Percentiles rank a stretch among this genome's conserved stretches.
These are phyloP conservation scores for Chitala chitala DNA, from an alignment of 2,113 vertebrate genomes.

Conservation along the genomic window DNA sequence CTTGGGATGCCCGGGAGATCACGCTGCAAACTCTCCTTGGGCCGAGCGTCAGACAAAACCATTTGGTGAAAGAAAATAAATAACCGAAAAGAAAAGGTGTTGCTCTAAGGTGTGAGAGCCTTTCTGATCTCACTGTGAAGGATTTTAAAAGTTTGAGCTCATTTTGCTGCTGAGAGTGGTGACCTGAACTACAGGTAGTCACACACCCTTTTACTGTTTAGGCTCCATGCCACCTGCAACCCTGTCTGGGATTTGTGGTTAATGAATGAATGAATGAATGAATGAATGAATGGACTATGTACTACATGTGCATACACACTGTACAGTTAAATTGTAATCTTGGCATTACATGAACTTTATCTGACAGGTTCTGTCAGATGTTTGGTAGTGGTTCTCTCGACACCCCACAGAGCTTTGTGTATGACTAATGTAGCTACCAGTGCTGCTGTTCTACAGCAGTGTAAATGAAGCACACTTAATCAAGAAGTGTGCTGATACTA, in stretches of 20 bases:
- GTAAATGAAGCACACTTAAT: slow-evolving; percentile 2
- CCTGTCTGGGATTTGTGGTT: too few relatives aligned
- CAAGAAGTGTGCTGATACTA: neutral
- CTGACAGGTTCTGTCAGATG: too few relatives aligned
- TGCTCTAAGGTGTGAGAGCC: neutral
- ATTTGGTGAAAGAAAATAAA: slow-evolving; percentile 5
- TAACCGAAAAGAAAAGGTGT: neutral
- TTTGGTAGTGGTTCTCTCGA: neutral
- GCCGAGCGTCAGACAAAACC: slow-evolving; percentile 4
- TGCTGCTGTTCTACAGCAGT: neutral
- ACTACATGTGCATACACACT: neutral
- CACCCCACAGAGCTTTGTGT: neutral
- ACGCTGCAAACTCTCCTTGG: neutral
- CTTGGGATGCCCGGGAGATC: slow-evolving; percentile 14
- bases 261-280: too few relatives aligned
- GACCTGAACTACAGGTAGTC: neutral
- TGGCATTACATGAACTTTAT: too few relatives aligned
- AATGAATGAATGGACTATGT: too few relatives aligned
- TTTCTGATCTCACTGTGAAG: slow-evolving; percentile 7
- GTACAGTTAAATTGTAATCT: too few relatives aligned
- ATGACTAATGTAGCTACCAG: neutral
- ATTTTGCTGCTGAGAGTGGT: neutral
- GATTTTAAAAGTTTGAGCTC: neutral
- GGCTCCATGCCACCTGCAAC: too few relatives aligned
- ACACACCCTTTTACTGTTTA: neutral